phyloP scores from a whole-genome alignment of 2,888 invertebrate species.

The Meta bourneti region DNA sequence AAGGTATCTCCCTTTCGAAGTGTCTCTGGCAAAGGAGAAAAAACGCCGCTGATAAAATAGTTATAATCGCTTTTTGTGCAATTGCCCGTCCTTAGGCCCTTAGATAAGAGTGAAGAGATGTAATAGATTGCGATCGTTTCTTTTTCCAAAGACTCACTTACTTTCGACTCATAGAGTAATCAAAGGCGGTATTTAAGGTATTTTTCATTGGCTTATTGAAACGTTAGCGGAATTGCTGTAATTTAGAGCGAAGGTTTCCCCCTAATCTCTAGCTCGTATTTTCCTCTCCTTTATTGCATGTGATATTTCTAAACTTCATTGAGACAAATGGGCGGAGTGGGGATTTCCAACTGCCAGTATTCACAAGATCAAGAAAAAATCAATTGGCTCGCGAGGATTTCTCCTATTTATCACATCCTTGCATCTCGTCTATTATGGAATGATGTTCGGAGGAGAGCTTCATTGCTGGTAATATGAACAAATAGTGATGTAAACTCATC shows the following conservation, averaged over 20 bases:
- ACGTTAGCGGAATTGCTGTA: constrained; percentile 38
- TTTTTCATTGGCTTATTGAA: constrained; percentile 68
- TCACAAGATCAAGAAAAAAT: too few relatives aligned
- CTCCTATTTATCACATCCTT: too few relatives aligned
- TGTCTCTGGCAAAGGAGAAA: background rate
- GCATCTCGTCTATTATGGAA: too few relatives aligned
- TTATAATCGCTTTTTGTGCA: constrained; percentile 50
- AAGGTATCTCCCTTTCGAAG: too few relatives aligned
- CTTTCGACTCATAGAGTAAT: constrained; percentile 52
- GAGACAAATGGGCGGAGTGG: background rate
- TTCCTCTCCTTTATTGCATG: background rate
- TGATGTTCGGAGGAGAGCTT: too few relatives aligned
- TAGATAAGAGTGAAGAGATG: constrained; percentile 42
- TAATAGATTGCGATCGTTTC: constrained; percentile 44
- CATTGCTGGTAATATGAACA: too few relatives aligned
- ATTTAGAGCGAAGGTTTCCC: constrained; percentile 33
- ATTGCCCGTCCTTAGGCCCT: background rate
- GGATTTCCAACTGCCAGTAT: too few relatives aligned
- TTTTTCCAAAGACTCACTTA: constrained; percentile 11
- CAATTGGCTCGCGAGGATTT: too few relatives aligned
- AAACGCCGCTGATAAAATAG: constrained; percentile 2
- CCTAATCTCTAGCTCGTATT: background rate
- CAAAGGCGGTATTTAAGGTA: constrained; percentile 56
- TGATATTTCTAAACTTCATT: background rate
- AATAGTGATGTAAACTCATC: too few relatives aligned